Conservation (phyloP, 1,140 invertebrate species). For the Macrobrachium rosenbergii region DNA sequence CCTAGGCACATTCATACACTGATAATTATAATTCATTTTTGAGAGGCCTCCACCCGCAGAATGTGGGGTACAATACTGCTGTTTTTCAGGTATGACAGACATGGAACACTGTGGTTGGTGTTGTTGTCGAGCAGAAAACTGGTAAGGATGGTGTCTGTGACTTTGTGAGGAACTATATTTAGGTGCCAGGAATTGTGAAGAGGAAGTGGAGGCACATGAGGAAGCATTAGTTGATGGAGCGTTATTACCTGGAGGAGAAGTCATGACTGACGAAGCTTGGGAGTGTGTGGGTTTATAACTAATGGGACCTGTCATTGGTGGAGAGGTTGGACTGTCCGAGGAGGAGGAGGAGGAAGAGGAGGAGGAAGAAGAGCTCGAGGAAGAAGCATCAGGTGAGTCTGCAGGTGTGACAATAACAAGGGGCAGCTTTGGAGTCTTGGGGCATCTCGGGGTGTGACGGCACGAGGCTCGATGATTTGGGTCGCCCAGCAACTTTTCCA, state of each 20-base stretch:
- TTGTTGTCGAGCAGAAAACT: slow-evolving; percentile 17
- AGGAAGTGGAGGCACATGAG: slow-evolving; percentile 45
- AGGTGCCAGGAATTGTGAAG: slow-evolving; percentile 55
- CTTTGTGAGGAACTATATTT: slow-evolving; percentile 48
- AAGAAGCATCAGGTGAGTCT: slow-evolving; percentile 50
- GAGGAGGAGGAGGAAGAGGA: slow-evolving; percentile 49
- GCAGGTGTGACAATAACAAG: slow-evolving; percentile 59
- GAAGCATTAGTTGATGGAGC: slow-evolving; percentile 6
- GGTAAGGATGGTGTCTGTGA: slow-evolving; percentile 54
- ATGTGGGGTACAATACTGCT: slow-evolving; percentile 30
- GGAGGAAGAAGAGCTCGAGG: slow-evolving; percentile 37
- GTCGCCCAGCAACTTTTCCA: slow-evolving; percentile 60
- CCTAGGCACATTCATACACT: slow-evolving; percentile 34
- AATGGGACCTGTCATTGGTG: slow-evolving; percentile 3
- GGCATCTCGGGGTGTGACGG: slow-evolving; percentile 46
- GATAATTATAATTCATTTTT: slow-evolving; percentile 33
- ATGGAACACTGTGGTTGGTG: slow-evolving; percentile 22
- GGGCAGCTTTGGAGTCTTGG: slow-evolving; percentile 41
- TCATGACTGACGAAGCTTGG: not conserved
- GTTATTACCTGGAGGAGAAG: not conserved
- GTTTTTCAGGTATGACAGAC: slow-evolving; percentile 30
- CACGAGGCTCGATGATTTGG: slow-evolving; percentile 57
- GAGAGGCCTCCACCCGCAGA: slow-evolving; percentile 11
- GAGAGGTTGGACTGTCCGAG: slow-evolving; percentile 41
- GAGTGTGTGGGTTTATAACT: slow-evolving; percentile 29